Base-by-base conservation (phyloP, 2,888 invertebrate genomes). In the Actias luna region DNA sequence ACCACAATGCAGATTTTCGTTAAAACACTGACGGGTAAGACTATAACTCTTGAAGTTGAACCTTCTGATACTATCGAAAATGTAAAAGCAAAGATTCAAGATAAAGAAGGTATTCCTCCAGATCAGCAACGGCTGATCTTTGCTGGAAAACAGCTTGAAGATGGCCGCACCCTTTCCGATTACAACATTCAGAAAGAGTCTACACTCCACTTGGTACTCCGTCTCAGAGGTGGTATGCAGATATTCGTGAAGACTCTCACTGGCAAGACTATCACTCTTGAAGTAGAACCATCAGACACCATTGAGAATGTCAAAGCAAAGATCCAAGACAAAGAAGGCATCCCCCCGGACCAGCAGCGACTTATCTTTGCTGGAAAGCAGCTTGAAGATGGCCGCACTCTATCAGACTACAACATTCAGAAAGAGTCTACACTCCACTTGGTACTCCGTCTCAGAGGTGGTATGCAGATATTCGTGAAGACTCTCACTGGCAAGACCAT, bases 401-500 rank as follows among this genome's bases (percentile, higher is more conserved):
- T 87, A 0, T 86, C 87, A 0, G 87, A 87, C 63, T 87, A 87
- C 69, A 87, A 87, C 46, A 87, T 87, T n/a, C 87, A 87, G 25
- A 87, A 87, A 16, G 87, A 87, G 61, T 86, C 86, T 0, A 87
- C 87, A 0, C 81, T 87, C 0, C 87, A 87, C 58, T 65, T 87
- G 8, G 87, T 87, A 0, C 58, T 87, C 5, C 83, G 87, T 74
- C 84, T 87, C 0, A 79, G 87, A 33, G 87, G 87, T 64, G 85
- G 85, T 55, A 87, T 87, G 88, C 87, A 88, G 65, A 88, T 87
- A n/a, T 88, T 88, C 52, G 87, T 88, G 0, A 88, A 88, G 46
- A 88, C 88, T 0, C 70, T 88, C 0, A 88, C 88, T 2, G 88
- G 88, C 0, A 88, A 88, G 46, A 88, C 88, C 0, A 88, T 88